Evolutionary conservation across 37 sponge, comb jelly and placozoan genomes (phyloP).

Genomic region (Spongia lamella): DNA sequence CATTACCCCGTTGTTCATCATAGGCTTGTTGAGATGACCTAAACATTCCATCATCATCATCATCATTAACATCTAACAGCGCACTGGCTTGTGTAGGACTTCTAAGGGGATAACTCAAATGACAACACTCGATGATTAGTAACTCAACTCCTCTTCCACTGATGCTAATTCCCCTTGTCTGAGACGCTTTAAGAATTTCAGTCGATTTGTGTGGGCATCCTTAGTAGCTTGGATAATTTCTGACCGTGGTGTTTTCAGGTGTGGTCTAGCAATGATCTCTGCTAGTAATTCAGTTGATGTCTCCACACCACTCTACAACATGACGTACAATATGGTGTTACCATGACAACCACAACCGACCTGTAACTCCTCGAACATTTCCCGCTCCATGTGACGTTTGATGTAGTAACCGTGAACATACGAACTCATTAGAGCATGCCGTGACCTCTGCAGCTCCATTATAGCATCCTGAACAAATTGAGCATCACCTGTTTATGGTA

Average conservation of each 20-base stretch:
- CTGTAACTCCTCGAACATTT: slow-evolving; percentile 46
- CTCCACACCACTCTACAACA: slow-evolving; percentile 73
- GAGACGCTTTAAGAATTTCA: background rate
- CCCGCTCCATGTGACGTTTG: slow-evolving; percentile 6
- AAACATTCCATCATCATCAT: no score
- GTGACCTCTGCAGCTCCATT: slow-evolving; percentile 57
- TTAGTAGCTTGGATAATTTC: slow-evolving; percentile 67
- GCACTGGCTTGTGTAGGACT: no score
- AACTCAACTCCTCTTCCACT: no score
- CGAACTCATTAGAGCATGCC: slow-evolving; percentile 62
- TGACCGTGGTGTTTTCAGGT: slow-evolving; percentile 60
- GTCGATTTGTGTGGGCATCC: slow-evolving; percentile 34
- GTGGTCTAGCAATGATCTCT: slow-evolving; percentile 75
- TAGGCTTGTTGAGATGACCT: no score
- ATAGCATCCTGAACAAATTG: slow-evolving; percentile 74
- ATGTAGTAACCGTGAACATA: slow-evolving; percentile 76
- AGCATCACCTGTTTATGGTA: slow-evolving; percentile 4
- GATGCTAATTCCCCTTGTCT: no score
- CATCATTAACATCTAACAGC: no score
- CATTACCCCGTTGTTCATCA: no score
- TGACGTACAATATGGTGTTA: background rate
- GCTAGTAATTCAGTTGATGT: slow-evolving; percentile 69
- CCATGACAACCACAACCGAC: background rate
- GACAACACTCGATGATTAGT: no score
- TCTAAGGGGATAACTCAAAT: no score